Conservation (phyloP, 2,113 vertebrate species). For the Benthochromis sp. region DNA sequence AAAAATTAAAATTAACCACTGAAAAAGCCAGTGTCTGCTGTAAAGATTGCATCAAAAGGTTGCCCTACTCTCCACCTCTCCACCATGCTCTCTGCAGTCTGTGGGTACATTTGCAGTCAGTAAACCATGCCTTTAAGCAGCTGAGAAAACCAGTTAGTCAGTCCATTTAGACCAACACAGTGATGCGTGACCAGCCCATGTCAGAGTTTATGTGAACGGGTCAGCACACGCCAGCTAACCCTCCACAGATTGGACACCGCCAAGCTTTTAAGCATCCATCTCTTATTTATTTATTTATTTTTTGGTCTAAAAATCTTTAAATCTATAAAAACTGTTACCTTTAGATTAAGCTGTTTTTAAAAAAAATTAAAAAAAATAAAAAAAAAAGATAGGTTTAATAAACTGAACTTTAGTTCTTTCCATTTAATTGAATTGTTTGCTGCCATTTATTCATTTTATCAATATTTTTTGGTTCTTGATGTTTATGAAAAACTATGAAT, state of each 20-base stretch:
- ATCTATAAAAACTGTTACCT: neutral
- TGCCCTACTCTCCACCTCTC: neutral
- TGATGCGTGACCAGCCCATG: neutral
- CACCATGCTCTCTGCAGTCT: neutral
- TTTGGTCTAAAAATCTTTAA: neutral
- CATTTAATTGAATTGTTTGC: neutral
- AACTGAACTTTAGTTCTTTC: neutral
- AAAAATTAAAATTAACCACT: neutral
- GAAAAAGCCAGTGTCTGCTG: neutral
- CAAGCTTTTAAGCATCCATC: neutral
- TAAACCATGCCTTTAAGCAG: neutral
- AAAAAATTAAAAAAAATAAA: no score
- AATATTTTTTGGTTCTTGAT: neutral
- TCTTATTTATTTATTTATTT: accelerated
- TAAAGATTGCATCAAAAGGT: neutral
- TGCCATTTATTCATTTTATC: neutral
- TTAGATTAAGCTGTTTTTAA: neutral
- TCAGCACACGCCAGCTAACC: neutral
- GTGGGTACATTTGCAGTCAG: neutral
- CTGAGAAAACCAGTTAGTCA: neutral
- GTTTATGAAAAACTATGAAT: neutral
- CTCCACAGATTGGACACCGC: neutral
- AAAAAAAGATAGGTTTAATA: neutral
- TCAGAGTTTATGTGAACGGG: neutral
- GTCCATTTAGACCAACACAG: neutral